A percentile compares a stretch with the other conserved stretches of the same genome.
These are phyloP conservation scores for Brachyptera putata DNA, from an alignment of 2,888 invertebrate genomes.

Conservation along the genomic window DNA sequence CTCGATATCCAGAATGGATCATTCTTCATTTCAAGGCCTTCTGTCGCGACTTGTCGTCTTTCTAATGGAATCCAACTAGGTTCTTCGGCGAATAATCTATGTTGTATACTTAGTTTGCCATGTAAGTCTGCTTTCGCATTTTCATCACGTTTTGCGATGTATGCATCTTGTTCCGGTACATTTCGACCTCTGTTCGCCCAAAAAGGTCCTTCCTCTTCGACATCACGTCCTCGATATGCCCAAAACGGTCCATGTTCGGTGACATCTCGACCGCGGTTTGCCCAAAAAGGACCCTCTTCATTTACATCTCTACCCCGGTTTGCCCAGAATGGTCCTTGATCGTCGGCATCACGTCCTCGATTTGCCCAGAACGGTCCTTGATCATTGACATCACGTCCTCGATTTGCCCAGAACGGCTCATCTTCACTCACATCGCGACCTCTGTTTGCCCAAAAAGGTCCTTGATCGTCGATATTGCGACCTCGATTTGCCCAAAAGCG, in stretches of 20 bases:
- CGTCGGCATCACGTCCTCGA: slow-evolving; percentile 33
- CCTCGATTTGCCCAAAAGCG: slow-evolving; percentile 17
- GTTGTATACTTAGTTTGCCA: slow-evolving; percentile 36
- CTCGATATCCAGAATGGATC: slow-evolving; percentile 39
- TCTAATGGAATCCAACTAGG: slow-evolving; percentile 51
- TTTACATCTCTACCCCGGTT: slow-evolving; percentile 40
- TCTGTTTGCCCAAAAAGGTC: not conserved
- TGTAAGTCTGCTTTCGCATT: slow-evolving; percentile 1
- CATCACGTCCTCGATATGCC: no score
- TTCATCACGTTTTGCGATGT: slow-evolving; percentile 33
- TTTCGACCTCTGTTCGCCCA: no score
- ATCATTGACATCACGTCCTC: slow-evolving; percentile 27
- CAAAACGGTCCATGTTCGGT: not conserved
- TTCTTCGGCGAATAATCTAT: slow-evolving; percentile 51
- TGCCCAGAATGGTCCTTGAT: slow-evolving; percentile 37
- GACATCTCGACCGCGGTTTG: slow-evolving; percentile 48
- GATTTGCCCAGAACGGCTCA: slow-evolving; percentile 18
- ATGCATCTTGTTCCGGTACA: no score
- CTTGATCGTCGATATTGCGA: not conserved
- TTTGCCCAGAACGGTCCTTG: slow-evolving; percentile 34
- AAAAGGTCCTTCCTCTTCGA: no score
- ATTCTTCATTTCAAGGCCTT: not conserved
- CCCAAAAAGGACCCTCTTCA: slow-evolving; percentile 49
- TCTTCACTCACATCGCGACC: not conserved
- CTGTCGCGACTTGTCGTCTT: slow-evolving; percentile 4